Conservation (phyloP, 2,888 invertebrate genomes). For the Drosophila buzzatii region DNA sequence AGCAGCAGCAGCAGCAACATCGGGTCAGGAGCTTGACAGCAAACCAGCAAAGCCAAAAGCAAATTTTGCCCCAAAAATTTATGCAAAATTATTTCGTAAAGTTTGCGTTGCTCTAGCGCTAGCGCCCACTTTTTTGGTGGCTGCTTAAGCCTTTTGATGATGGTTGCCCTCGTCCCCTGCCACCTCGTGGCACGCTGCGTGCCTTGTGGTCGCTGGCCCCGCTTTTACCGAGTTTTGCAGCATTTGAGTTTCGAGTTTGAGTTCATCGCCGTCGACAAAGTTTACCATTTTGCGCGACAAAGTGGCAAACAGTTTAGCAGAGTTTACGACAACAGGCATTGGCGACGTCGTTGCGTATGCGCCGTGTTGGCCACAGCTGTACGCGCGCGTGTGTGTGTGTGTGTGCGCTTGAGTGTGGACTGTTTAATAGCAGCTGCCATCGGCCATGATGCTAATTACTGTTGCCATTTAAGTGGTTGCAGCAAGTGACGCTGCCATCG, state of each 20-base stretch:
- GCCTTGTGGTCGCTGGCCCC: slow-evolving; percentile 27
- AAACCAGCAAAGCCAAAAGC: slow-evolving; percentile 72
- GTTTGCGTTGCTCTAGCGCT: slow-evolving; percentile 62
- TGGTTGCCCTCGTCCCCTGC: slow-evolving; percentile 41
- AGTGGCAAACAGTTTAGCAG: slow-evolving; percentile 81
- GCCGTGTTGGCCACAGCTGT: slow-evolving; percentile 55
- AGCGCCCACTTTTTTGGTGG: slow-evolving; percentile 67
- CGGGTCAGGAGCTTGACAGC: slow-evolving; percentile 25
- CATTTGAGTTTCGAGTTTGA: slow-evolving; percentile 63
- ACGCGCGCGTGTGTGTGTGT: slow-evolving; percentile 26
- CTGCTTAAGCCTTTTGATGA: slow-evolving; percentile 80
- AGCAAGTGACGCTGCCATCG: slow-evolving; percentile 66
- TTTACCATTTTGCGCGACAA: slow-evolving; percentile 80
- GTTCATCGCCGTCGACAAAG: slow-evolving; percentile 77
- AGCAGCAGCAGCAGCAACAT: slow-evolving; percentile 18
- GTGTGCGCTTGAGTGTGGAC: slow-evolving; percentile 41
- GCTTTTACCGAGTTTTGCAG: slow-evolving; percentile 37
- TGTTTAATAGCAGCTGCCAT: slow-evolving; percentile 79
- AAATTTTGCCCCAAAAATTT: slow-evolving; percentile 77
- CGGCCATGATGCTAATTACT: slow-evolving; percentile 79
- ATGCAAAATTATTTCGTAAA: slow-evolving; percentile 83
- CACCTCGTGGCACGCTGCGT: background rate
- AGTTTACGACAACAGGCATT: slow-evolving; percentile 75
- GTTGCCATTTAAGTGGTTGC: slow-evolving; percentile 80
- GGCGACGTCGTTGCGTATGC: slow-evolving; percentile 65